Conservation (phyloP, 2,113 vertebrate species). For the Elephantulus edwardii region DNA sequence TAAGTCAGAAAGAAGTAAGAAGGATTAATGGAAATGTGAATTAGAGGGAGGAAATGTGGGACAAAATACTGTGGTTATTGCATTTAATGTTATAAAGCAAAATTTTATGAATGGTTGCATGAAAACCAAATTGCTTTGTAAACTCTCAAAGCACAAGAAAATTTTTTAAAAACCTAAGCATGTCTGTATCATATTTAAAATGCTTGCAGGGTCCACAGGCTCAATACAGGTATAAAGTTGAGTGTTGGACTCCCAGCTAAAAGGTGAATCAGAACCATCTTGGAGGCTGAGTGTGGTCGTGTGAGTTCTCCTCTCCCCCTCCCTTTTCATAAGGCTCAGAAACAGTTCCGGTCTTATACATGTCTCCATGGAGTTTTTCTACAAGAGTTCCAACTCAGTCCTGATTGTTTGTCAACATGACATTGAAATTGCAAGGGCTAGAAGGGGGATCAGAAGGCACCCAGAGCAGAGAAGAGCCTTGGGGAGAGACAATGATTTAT, state of each 20-base stretch:
- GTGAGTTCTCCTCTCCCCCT: too few relatives aligned
- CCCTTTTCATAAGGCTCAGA: background rate
- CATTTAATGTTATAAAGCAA: too few relatives aligned
- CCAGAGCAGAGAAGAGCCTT: background rate
- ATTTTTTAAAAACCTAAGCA: background rate
- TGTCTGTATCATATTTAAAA: background rate
- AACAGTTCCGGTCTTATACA: background rate
- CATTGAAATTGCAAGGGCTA: background rate
- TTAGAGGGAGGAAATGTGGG: too few relatives aligned
- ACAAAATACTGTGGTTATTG: too few relatives aligned
- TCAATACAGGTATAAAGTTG: background rate
- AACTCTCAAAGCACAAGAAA: too few relatives aligned
- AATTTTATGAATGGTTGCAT: too few relatives aligned
- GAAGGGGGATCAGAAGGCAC: background rate
- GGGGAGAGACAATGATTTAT: too few relatives aligned
- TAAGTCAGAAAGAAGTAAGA: too few relatives aligned
- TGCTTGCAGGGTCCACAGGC: background rate
- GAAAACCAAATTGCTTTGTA: too few relatives aligned
- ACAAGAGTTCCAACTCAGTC: background rate
- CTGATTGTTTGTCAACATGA: fast-evolving
- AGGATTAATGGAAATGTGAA: too few relatives aligned
- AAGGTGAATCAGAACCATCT: background rate
- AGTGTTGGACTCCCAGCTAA: background rate
- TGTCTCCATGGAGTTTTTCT: background rate
- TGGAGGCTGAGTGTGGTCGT: too few relatives aligned